Percentiles rank a stretch among this genome's conserved stretches.
Evolutionary conservation across 2,113 vertebrate genomes (phyloP).

Genomic region (Scolopax mira): DNA sequence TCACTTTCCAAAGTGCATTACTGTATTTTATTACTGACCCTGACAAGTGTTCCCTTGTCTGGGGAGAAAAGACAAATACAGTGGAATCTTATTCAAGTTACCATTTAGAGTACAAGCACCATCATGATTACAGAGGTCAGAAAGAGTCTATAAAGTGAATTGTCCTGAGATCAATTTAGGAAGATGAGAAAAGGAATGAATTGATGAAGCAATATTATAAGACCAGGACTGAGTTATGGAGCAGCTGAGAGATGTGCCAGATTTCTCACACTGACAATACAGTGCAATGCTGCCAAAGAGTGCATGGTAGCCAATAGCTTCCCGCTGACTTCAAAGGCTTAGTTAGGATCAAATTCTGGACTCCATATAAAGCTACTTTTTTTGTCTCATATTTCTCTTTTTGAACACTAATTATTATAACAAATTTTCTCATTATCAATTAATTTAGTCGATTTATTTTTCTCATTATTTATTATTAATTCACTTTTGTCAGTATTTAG

Average conservation of each 20-base stretch:
- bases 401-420: neutral
- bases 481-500: neutral
- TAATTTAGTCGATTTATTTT: neutral
- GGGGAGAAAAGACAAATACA: neutral
- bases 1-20: neutral
- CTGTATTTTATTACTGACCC: neutral
- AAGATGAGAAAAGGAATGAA: neutral
- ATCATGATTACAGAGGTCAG: neutral
- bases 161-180: slow-evolving; percentile 29
- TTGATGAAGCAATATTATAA: neutral
- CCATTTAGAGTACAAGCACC: neutral
- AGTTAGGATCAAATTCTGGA: slow-evolving; percentile 4
- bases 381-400: neutral
- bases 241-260: neutral
- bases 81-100: neutral
- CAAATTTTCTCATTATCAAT: neutral
- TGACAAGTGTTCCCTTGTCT: neutral
- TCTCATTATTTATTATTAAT: neutral
- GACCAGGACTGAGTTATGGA: neutral
- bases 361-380: neutral
- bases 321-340: slow-evolving; percentile 16
- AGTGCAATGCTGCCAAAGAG: neutral
- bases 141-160: slow-evolving; percentile 2
- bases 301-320: neutral
- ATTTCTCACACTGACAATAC: neutral